Conservation (phyloP, 1,140 invertebrate species). For the Ooceraea biroi region DNA sequence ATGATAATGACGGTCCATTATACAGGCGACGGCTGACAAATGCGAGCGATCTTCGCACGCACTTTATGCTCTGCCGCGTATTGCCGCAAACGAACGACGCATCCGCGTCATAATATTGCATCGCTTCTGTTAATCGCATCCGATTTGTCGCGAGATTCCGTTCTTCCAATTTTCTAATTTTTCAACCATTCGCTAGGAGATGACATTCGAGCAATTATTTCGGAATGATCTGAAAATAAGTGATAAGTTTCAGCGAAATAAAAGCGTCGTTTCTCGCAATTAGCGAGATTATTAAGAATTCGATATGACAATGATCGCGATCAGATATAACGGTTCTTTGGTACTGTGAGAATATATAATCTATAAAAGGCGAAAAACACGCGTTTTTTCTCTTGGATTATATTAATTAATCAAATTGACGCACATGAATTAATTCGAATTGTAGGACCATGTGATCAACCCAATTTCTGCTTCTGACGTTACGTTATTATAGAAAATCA, state of each 20-base stretch:
- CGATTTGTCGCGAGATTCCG: background rate
- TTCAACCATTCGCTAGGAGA: background rate
- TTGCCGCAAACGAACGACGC: slow-evolving; percentile 4
- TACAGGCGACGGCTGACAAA: slow-evolving; percentile 50
- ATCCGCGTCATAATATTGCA: background rate
- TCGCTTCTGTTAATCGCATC: background rate
- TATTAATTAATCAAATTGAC: slow-evolving; percentile 27
- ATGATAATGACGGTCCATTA: slow-evolving; percentile 61
- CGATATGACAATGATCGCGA: background rate
- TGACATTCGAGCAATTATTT: background rate
- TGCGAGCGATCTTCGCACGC: slow-evolving; percentile 46
- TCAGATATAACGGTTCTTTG: too few species aligned
- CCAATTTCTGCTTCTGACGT: slow-evolving; percentile 51
- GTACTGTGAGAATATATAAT: background rate
- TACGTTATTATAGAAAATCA: slow-evolving; percentile 47
- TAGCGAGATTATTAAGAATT: slow-evolving; percentile 1
- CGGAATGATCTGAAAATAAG: background rate
- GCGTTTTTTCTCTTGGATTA: background rate
- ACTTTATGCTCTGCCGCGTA: slow-evolving; percentile 19
- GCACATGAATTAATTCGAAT: slow-evolving; percentile 46
- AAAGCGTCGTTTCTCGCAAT: background rate
- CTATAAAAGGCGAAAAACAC: background rate
- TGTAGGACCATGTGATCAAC: background rate
- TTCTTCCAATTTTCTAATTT: background rate
- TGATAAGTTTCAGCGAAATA: background rate